phyloP scores from a whole-genome alignment of 2,888 invertebrate species.

The Napeogenes inachia region DNA sequence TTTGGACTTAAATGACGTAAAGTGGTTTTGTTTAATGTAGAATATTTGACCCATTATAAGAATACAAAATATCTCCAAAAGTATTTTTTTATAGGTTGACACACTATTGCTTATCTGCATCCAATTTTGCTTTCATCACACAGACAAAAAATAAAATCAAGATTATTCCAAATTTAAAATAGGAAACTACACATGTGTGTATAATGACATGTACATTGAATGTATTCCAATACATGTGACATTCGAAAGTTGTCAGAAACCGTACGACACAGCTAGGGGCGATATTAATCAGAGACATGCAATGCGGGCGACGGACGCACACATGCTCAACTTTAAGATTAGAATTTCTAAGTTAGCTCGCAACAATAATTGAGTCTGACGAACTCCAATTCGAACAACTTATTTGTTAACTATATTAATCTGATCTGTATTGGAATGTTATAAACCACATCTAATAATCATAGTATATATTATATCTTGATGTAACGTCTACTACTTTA shows the following conservation, averaged over 20 bases:
- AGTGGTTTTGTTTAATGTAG: no score
- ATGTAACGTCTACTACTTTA: no score
- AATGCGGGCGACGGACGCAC: slow-evolving; percentile 46
- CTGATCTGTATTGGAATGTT: not conserved
- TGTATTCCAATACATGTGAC: slow-evolving; percentile 18
- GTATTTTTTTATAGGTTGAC: no score
- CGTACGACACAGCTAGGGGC: slow-evolving; percentile 44
- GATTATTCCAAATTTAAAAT: no score
- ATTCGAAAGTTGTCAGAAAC: slow-evolving; percentile 57
- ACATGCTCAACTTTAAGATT: slow-evolving; percentile 61
- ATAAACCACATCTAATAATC: not conserved
- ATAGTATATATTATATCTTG: no score
- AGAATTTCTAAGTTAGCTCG: slow-evolving; percentile 55
- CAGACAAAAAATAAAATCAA: no score
- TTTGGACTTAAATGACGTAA: no score
- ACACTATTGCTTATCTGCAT: no score
- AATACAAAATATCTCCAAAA: no score
- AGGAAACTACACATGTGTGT: not conserved
- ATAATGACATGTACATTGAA: slow-evolving; percentile 7
- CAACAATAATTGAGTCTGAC: slow-evolving; percentile 65
- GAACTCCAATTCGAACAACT: slow-evolving; percentile 35
- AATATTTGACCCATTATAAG: no score
- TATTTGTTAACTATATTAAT: slow-evolving; percentile 16
- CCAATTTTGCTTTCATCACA: no score
- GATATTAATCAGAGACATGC: slow-evolving; percentile 71